Conservation (phyloP, 2,113 vertebrate genomes). For the Phainopepla nitens region DNA sequence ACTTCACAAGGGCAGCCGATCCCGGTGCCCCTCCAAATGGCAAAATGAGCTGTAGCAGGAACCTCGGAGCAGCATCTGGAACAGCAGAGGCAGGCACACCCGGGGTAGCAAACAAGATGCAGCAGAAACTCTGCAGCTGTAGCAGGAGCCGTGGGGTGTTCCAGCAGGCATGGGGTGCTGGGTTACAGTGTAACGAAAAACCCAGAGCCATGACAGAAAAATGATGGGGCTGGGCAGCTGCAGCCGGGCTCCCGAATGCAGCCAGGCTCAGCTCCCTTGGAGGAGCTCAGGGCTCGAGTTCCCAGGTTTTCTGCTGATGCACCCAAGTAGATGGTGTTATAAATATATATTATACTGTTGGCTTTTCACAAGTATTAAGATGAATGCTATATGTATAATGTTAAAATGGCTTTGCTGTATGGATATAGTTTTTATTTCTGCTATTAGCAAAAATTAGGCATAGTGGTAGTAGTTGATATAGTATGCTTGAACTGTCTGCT, state of each 20-base stretch:
- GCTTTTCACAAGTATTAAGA: no score
- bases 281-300: no score
- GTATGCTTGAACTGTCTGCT: no score
- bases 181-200: not conserved
- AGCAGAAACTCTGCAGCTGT: not conserved
- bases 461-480: no score
- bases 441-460: no score
- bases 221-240: not conserved
- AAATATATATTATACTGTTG: no score
- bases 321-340: no score
- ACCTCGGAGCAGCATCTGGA: not conserved
- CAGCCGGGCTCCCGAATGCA: not conserved
- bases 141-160: not conserved
- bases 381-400: no score
- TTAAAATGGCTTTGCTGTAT: no score
- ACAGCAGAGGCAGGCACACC: not conserved
- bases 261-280: not conserved
- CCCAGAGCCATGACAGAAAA: not conserved
- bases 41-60: not conserved
- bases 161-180: not conserved
- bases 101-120: no score
- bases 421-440: no score
- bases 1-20: not conserved
- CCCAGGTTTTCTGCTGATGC: no score
- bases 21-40: not conserved